These are phyloP conservation scores for Tetranychus urticae DNA, from an alignment of 1,140 invertebrate species.

Conservation along the genomic window DNA sequence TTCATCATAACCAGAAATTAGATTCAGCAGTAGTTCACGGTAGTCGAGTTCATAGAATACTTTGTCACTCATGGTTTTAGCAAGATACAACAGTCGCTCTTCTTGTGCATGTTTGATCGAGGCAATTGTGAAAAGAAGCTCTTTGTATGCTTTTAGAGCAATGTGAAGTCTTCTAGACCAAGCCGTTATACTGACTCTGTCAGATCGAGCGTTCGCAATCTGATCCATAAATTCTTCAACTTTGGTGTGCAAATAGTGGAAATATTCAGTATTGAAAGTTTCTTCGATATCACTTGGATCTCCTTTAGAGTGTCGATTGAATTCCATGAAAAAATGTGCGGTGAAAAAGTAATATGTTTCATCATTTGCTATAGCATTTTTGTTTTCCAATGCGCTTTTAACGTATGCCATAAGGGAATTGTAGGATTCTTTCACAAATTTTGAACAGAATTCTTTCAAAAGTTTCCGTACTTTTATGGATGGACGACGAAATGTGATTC, in stretches of 20 bases:
- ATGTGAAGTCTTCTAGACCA: constrained; percentile 63
- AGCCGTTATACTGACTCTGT: constrained; percentile 34
- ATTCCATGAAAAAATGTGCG: constrained; percentile 88
- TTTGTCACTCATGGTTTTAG: constrained; percentile 65
- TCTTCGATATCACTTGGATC: constrained; percentile 68
- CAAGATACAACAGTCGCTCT: constrained; percentile 31
- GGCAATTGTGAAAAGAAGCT: constrained; percentile 39
- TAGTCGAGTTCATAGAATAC: constrained; percentile 87
- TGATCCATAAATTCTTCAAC: constrained; percentile 68
- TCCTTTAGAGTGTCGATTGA: constrained; percentile 60
- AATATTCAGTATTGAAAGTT: constrained; percentile 62
- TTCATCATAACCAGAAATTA: constrained; percentile 57
- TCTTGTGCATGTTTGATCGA: constrained; percentile 44
- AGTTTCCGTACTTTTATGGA: constrained; percentile 56
- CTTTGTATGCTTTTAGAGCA: constrained; percentile 40
- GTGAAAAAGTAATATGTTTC: constrained; percentile 84
- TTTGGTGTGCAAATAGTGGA: constrained; percentile 78
- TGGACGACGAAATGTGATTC: constrained; percentile 33
- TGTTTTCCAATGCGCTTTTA: constrained; percentile 36
- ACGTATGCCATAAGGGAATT: constrained; percentile 67
- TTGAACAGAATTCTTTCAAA: constrained; percentile 77
- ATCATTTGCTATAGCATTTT: constrained; percentile 41
- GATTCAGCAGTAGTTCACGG: constrained; percentile 56
- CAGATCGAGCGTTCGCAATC: constrained; percentile 36
- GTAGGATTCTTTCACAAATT: constrained; percentile 72